Conservation (phyloP, 2,888 invertebrate species). For the Dastarcus helophoroides region DNA sequence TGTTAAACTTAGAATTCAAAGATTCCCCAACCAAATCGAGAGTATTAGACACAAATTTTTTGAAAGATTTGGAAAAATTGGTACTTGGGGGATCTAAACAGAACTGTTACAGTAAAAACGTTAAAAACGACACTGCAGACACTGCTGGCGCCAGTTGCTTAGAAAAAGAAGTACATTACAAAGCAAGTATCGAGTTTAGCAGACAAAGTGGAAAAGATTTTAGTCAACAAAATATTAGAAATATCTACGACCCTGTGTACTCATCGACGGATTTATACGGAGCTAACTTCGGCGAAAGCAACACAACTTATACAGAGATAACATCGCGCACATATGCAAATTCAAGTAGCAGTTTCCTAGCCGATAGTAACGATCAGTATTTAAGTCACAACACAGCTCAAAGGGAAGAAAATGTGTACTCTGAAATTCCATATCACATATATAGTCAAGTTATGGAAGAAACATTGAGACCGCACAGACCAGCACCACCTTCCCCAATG, state of each 20-base stretch:
- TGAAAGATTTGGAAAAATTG: conserved; percentile 56
- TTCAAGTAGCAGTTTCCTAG: too few relatives aligned
- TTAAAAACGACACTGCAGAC: conserved; percentile 13
- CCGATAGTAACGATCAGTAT: too few relatives aligned
- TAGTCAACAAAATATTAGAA: too few relatives aligned
- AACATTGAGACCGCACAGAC: conserved; percentile 32
- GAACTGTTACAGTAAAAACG: conserved; percentile 21
- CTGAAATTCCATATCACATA: conserved; percentile 34
- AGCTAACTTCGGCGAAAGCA: conserved; percentile 21
- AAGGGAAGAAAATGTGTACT: conserved; percentile 30
- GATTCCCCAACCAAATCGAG: conserved; percentile 14
- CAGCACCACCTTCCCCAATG: conserved; percentile 34
- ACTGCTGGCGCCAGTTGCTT: too few relatives aligned
- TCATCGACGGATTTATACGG: too few relatives aligned
- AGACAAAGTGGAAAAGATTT: background rate
- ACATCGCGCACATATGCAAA: too few relatives aligned
- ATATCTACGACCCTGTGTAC: conserved; percentile 28
- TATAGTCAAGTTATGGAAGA: conserved; percentile 33
- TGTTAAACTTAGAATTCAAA: too few relatives aligned
- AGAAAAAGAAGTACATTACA: too few relatives aligned
- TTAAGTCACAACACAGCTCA: too few relatives aligned
- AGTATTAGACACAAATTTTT: conserved; percentile 45
- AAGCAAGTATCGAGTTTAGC: too few relatives aligned
- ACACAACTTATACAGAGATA: too few relatives aligned
- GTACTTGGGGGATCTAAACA: conserved; percentile 19